Evolutionary conservation across 2,888 invertebrate genomes (phyloP), one percentile per base, ranked within the genome.

Genomic region (Eueremaeus valkanovi): DNA sequence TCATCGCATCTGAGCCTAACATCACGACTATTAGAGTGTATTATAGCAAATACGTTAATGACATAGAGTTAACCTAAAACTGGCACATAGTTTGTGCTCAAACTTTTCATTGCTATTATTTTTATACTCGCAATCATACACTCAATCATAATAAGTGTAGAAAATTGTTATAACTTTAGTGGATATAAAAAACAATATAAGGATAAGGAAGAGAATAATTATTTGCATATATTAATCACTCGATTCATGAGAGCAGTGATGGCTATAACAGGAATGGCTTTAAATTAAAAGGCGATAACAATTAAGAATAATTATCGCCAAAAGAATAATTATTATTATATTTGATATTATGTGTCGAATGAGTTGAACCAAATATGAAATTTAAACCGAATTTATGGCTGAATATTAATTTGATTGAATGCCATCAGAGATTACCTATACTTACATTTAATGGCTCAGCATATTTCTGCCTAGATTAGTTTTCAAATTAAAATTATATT

Each of bases 271-370:
- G 16, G 40, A 68, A 68, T 68, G 68, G 11, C 36, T 68, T 21
- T 24, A 68, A 68, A 68, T 68, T 63, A 63, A 68, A 68, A 40
- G 24, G 2, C 40, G 40, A 68, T 68, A 68, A 68, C 40, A 68
- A 68, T 68, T 68, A 33, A 33, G 33, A 33, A 21, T 63, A 33
- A 36, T 63, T 63, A 63, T 33, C 29, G 29, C 36, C 63, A 33
- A n/a, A 31, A 58, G 29, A 63, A 21, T 63, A 49, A 49, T 63
- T 33, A 33, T 63, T 63, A 1, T n/a, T n/a, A n/a, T n/a, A n/a
- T n/a, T n/a, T n/a, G n/a, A n/a, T n/a, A 29, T 33, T 63, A 33
- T 33, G 31, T 16, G 24, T 29, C n/a, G 18, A 63, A 6, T 63
- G 5, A 27, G n/a, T n/a, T n/a, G n/a, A n/a, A n/a, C n/a, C n/a